phyloP scores from a whole-genome alignment of 2,113 vertebrate genomes.

The Sphyrna mokarran region DNA sequence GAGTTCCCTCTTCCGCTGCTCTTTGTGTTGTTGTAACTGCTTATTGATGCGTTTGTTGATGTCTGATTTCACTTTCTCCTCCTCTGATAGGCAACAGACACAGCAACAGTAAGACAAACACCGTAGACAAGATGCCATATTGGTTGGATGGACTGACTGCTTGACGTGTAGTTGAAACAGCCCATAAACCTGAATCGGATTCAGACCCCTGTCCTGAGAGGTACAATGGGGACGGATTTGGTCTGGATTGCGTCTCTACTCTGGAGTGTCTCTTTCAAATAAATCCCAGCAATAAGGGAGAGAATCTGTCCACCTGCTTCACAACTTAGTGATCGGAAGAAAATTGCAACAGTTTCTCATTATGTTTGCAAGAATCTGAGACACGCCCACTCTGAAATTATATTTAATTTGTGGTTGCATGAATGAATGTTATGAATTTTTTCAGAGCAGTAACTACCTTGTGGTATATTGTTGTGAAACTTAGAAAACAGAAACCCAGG shows the following conservation, averaged over 20 bases:
- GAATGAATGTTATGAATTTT: not conserved
- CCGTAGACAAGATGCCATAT: constrained; percentile 37
- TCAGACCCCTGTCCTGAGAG: not conserved
- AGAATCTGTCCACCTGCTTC: not conserved
- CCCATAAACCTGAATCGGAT: not conserved
- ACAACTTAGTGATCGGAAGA: not conserved
- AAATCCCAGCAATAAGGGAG: not conserved
- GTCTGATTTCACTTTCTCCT: constrained; percentile 55
- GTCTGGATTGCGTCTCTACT: not conserved
- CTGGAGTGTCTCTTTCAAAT: not conserved
- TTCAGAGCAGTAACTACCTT: not conserved
- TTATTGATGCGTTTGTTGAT: constrained; percentile 69
- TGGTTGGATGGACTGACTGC: too few species aligned
- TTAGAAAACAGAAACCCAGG: not conserved
- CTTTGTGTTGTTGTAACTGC: constrained; percentile 67
- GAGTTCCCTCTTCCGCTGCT: constrained; percentile 60
- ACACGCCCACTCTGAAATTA: not conserved
- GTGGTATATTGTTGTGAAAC: not conserved
- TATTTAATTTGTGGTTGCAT: not conserved
- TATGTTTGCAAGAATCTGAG: not conserved
- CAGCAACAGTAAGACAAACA: constrained; percentile 53
- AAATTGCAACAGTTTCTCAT: not conserved
- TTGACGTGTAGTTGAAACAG: not conserved
- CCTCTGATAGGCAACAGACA: constrained; percentile 66
- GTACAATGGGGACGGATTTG: not conserved